A percentile compares a stretch with the other conserved stretches of the same genome.
phyloP scores from a whole-genome alignment of 1,140 invertebrate genomes.

The Pseudomyrmex cubaensis region DNA sequence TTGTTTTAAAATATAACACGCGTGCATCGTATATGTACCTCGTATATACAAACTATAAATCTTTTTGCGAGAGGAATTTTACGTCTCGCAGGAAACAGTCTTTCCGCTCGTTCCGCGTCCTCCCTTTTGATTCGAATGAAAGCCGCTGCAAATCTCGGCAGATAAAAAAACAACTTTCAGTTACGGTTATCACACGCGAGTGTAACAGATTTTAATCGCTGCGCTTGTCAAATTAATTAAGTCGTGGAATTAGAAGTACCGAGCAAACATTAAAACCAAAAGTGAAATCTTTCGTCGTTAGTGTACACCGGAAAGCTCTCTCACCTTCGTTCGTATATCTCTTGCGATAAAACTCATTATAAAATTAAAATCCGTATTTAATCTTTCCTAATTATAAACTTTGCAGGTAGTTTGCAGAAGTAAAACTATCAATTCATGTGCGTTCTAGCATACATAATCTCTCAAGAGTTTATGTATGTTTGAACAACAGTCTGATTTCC shows the following conservation, averaged over 20 bases:
- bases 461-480: too few species aligned
- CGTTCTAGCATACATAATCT: background rate
- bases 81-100: conserved; percentile 38
- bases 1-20: conserved; percentile 32
- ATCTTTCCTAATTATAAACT: background rate
- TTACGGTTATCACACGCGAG: conserved; percentile 28
- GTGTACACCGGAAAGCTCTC: background rate
- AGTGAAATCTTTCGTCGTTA: background rate
- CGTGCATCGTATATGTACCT: background rate
- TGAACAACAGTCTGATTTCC: too few species aligned
- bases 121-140: conserved; percentile 23
- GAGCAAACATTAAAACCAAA: conserved; percentile 21
- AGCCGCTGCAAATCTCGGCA: conserved; percentile 47
- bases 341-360: background rate
- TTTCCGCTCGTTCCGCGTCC: background rate
- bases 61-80: conserved; percentile 47
- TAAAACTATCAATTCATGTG: background rate
- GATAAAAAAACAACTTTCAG: conserved; percentile 47
- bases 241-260: conserved; percentile 8
- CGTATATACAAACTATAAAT: conserved; percentile 19
- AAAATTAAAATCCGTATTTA: conserved; percentile 16
- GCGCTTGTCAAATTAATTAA: conserved; percentile 53
- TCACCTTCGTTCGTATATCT: background rate
- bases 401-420: background rate
- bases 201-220: conserved; percentile 49